Base-by-base conservation (phyloP, 2,797 vertebrate species). In the Champsocephalus gunnari region DNA sequence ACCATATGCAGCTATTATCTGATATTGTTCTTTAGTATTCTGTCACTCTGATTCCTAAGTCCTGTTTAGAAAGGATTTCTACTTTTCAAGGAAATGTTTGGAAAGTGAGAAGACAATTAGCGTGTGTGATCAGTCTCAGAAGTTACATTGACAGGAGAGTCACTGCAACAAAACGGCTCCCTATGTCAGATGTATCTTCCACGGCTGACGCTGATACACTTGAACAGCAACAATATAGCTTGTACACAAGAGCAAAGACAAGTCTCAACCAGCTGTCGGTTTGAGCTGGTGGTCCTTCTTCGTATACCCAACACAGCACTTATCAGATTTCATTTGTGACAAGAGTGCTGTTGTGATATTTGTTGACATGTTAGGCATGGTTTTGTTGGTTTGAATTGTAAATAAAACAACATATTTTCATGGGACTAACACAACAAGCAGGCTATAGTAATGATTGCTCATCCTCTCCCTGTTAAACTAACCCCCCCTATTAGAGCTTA, bases 401-500 rank as follows among this genome's bases (percentile, higher is more conserved):
- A 56, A 38, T 28, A 56, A 60, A 68, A 43, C 12, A 14, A 69
- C 41, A 8, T 41, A 73, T 53, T 66, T 68, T 21, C 10, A 79
- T 5, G 21, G 8, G 14, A 44, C 21, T 62, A 11, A 75, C 72
- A 76, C 34, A 83, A 77, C 47, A 69, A 66, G 63, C 19, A 41
- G 17, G 8, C 45, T 60, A 7, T 34, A 50, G 51, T 49, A 51
- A 66, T 62, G 57, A 73, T 75, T 60, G 19, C n/a, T 32, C 53
- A 21, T 73, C 55, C 19, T 75, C 17, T 70, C 38, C n/a, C 47
- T 45, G 64, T 78, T 65, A 82, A 82, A 65, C 58, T 75, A 79
- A 80, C 84, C 66, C 64, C 28, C 28, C 28, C 72, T 53, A 50
- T 79, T 62, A 60, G n/a, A 77, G 77, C 60, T 81, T 74, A 58